Conservation (phyloP, 2,888 invertebrate species). For the Myathropa florea region DNA sequence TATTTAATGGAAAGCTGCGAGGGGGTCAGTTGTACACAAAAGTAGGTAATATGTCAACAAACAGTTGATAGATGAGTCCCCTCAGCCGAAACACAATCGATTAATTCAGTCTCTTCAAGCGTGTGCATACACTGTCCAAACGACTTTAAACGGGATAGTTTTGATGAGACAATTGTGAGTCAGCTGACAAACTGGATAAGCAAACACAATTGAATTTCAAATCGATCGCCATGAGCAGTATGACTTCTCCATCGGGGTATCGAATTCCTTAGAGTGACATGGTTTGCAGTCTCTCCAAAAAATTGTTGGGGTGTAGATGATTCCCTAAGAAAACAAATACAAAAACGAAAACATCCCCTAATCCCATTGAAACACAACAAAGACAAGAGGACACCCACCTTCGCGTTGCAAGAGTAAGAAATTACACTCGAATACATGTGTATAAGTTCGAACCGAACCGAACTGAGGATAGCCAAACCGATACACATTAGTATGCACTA, state of each 20-base stretch:
- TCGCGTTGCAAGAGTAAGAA: background rate
- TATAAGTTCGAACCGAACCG: slow-evolving; percentile 37
- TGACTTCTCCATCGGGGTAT: background rate
- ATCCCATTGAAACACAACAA: slow-evolving; percentile 51
- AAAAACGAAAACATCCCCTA: slow-evolving; percentile 61
- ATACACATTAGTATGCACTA: slow-evolving; percentile 66
- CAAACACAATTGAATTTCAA: background rate
- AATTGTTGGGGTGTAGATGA: background rate
- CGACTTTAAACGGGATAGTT: background rate
- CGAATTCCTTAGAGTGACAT: too few species aligned
- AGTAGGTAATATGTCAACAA: slow-evolving; percentile 1
- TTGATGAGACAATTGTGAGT: background rate
- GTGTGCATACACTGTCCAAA: background rate
- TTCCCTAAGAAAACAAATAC: slow-evolving; percentile 43
- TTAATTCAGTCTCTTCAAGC: background rate
- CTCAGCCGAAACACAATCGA: background rate
- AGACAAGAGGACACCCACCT: slow-evolving; percentile 17
- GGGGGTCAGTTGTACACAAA: background rate
- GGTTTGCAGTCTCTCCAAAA: background rate
- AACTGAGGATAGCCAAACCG: slow-evolving; percentile 38
- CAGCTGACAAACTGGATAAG: background rate
- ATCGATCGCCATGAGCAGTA: background rate
- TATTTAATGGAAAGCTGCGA: background rate
- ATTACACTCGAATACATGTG: background rate
- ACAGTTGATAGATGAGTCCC: slow-evolving; percentile 14